These are phyloP conservation scores for Malurus leucopterus DNA, from an alignment of 2,797 vertebrate species.

Conservation along the genomic window DNA sequence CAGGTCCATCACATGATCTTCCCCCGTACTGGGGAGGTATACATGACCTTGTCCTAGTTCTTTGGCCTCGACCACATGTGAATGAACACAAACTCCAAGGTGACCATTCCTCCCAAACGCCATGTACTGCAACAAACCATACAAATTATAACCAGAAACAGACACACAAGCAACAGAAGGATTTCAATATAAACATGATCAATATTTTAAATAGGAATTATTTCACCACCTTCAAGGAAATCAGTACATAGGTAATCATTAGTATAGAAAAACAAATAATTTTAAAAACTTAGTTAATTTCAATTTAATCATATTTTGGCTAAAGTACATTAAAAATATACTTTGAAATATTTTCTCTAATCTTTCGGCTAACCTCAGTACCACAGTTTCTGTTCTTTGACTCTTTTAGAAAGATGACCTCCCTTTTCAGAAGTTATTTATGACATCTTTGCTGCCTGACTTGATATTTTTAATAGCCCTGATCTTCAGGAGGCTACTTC, in stretches of 20 bases:
- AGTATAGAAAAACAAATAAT: neutral
- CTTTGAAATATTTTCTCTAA: neutral
- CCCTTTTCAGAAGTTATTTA: neutral
- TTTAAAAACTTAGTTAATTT: neutral
- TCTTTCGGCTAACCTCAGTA: neutral
- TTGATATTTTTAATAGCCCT: neutral
- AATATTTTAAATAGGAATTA: neutral
- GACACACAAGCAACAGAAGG: neutral
- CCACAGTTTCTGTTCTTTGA: neutral
- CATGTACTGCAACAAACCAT: constrained; percentile 91
- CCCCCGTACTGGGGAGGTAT: constrained; percentile 95
- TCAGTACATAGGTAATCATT: neutral
- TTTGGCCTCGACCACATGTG: constrained; percentile 97
- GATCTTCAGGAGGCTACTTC: neutral
- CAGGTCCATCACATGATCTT: constrained; percentile 94
- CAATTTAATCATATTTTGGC: neutral
- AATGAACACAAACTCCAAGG: constrained; percentile 99
- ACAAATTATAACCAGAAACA: constrained; percentile 72
- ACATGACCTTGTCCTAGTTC: constrained; percentile 94
- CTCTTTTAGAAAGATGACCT: neutral
- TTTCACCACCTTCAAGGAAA: neutral
- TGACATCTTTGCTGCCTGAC: neutral
- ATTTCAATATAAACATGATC: constrained; percentile 24
- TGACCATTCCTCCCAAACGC: constrained; percentile 99
- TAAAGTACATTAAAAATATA: neutral